Conservation (phyloP, 2,113 vertebrate species). For the Dasyornis broadbenti region DNA sequence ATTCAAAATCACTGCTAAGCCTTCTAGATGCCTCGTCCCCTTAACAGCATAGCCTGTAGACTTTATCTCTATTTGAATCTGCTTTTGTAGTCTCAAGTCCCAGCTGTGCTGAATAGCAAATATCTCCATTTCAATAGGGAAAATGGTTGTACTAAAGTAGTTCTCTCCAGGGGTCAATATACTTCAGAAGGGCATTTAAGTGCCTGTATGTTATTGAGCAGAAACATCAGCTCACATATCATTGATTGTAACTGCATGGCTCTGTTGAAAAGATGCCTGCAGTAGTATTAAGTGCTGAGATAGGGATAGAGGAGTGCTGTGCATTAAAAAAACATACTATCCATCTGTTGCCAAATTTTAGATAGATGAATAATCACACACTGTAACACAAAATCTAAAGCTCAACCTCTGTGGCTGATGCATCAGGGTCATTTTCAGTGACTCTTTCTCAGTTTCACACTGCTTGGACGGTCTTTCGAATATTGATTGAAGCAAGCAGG, state of each 20-base stretch:
- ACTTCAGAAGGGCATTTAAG: slow-evolving; percentile 44
- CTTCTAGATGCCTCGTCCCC: background rate
- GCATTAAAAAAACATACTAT: slow-evolving; percentile 2
- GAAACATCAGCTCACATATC: slow-evolving; percentile 51
- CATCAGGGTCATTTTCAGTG: background rate
- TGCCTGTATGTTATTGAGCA: slow-evolving; percentile 17
- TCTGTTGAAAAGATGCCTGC: slow-evolving; percentile 23
- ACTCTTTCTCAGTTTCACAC: background rate
- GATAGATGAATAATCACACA: slow-evolving; percentile 32
- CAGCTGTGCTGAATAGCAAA: slow-evolving; percentile 51
- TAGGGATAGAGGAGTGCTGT: background rate
- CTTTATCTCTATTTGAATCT: slow-evolving; percentile 10
- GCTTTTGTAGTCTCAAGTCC: background rate
- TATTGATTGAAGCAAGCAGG: slow-evolving; percentile 15
- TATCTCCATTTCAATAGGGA: slow-evolving; percentile 39
- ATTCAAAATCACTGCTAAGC: slow-evolving; percentile 11
- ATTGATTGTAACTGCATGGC: slow-evolving; percentile 24
- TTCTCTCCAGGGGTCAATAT: slow-evolving; percentile 49
- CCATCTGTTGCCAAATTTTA: slow-evolving; percentile 45
- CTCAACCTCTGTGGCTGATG: background rate
- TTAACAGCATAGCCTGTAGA: background rate
- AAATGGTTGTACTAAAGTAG: slow-evolving; percentile 26
- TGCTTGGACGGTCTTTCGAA: background rate
- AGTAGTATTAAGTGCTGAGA: slow-evolving; percentile 34
- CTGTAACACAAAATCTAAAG: slow-evolving; percentile 29